phyloP scores from a whole-genome alignment of 2,888 invertebrate genomes.

The Trachelus stipa region DNA sequence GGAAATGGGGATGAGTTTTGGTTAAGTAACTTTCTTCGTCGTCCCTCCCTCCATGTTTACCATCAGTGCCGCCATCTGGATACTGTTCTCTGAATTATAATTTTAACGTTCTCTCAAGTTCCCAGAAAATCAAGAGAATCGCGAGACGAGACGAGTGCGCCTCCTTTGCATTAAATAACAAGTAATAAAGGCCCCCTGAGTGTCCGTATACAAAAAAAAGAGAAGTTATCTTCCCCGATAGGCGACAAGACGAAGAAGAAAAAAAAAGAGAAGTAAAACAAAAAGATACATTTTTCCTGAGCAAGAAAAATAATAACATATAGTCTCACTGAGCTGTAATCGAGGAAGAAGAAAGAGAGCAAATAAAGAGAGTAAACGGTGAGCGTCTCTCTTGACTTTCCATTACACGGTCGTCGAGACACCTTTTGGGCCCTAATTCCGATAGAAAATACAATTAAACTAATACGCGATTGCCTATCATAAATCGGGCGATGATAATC shows the following conservation, averaged over 20 bases:
- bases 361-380: conserved; percentile 21
- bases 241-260: no score
- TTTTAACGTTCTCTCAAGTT: conserved; percentile 27
- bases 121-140: conserved; percentile 43
- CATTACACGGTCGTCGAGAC: conserved; percentile 3
- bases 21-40: conserved; percentile 25
- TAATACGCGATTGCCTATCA: conserved; percentile 55
- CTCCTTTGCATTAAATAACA: no score
- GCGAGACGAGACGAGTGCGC: no score
- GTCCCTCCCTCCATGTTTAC: not conserved
- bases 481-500: conserved; percentile 23
- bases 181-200: no score
- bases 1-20: conserved; percentile 20
- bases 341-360: conserved; percentile 28
- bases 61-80: not conserved
- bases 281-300: no score
- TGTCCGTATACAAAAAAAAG: no score
- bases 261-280: no score
- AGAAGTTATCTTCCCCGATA: no score
- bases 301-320: no score
- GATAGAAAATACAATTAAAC: conserved; percentile 50
- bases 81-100: conserved; percentile 19
- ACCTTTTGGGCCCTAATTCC: conserved; percentile 20
- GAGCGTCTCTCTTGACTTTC: conserved; percentile 11
- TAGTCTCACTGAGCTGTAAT: no score